Base-by-base conservation (phyloP, 2,888 invertebrate species). In the Meandrusa payeni region DNA sequence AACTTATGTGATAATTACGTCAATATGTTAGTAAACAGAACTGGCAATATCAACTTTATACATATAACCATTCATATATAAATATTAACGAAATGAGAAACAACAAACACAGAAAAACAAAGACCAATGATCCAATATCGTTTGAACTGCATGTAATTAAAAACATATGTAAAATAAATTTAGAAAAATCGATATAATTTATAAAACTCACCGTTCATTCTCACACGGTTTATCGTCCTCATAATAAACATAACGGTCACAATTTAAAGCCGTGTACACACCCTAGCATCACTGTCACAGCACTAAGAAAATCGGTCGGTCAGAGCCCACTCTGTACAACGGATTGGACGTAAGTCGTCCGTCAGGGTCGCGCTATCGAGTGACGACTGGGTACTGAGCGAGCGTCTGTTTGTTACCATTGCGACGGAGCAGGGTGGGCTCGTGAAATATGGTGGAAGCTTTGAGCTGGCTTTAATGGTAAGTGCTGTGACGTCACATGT, bases 281-380 rank as follows among this genome's bases (percentile, higher is more conserved):
- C 69, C 53, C 53, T 67, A 59, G 69, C 82, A 85, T 83, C 83
- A 83, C 83, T 75, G 57, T 64, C 80, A 82, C 79, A 74, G 56
- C 74, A 79, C 81, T 57, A 47, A 41, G 26, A 36, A 46, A 29
- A 32, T 13, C 6, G 6, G 12, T 11, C 9, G 17, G 5, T 20
- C 9, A 9, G 26, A 41, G 27, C 33, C 22, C 33, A 41, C 33
- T 32, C 1, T 22, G 12, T 5, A 34, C 33, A 24, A 17, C 22
- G 0, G 24, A 32, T 5, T n/a, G 5, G 19, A 32, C 9, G 26
- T 37, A 5, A 20, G 12, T 37, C 5, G 17, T 20, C 61, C 64
- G 59, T 55, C 44, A 48, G 59, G 55, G 59, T 56, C 45, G 47
- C 41, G 36, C 7, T 33, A 33, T 55, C 63, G 63, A 67, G 64